Evolutionary conservation across 1,140 invertebrate species (phyloP), one percentile per base, ranked within the genome.

Genomic region (Calosoma granatense): DNA sequence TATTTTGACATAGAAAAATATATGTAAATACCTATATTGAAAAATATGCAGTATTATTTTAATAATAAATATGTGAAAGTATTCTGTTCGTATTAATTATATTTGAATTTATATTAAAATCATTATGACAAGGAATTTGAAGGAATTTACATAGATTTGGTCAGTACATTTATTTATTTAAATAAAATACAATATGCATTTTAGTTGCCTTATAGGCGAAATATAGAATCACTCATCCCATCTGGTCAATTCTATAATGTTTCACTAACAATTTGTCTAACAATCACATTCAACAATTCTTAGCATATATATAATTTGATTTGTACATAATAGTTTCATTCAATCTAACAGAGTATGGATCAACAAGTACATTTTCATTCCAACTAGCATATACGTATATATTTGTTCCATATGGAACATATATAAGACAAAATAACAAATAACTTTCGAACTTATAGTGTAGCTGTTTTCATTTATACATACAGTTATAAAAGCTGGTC

Each of bases 241-340:
- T 30, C 14, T 30, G 26, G 26, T 30, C 14, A 30, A 30, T 30
- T 30, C n/a, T n/a, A n/a, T n/a, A n/a, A n/a, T n/a, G n/a, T n/a
- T n/a, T n/a, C n/a, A n/a, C n/a, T n/a, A n/a, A n/a, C n/a, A 47
- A 47, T 9, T 47, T 47, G 9, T 17, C 17, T 4, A 12, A 47
- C 15, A 47, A 47, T 47, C 41, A 47, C 41, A 47, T 47, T 47
- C 41, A 47, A 47, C 6, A 17, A 12, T 3, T 17, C 17, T 47
- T 12, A 47, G 17, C 17, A 12, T 47, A 47, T 47, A 47, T 47
- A 11, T 47, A 6, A 30, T 30, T 14, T 30, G 14, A 1, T 30
- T 54, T 60, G 15, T 39, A 60, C 26, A 3, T 51, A 22, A 22
- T 22, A 22, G 30, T 51, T 36, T 6, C n/a, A n/a, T n/a, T n/a